Base-by-base conservation (phyloP, 1,140 invertebrate species). In the Protaetia brevitarsis region DNA sequence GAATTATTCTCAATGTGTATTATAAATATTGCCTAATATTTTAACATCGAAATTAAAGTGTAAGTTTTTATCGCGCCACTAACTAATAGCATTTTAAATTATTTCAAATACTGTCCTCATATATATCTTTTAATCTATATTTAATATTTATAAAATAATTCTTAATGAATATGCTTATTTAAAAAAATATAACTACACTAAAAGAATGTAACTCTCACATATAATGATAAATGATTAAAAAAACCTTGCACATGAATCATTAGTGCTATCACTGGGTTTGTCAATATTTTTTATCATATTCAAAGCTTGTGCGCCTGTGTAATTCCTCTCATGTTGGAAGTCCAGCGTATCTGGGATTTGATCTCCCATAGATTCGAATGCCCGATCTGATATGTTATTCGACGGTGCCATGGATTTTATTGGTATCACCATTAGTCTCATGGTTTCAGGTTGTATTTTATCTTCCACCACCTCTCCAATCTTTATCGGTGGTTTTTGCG, bases 281-380 rank as follows among this genome's bases (percentile, higher is more conserved):
- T 27, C 11, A 27, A 31, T 29, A 28, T 59, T 59, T 34, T 72
- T 70, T 13, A 80, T 64, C 28, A 68, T 68, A 19, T 71, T 64
- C 5, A 71, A 64, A 2, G 79, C 80, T 19, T 79, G 57, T 11
- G 66, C 60, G 4, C 80, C 80, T 37, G 41, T 76, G 34, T 72
- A 75, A 21, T 79, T 66, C 62, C 74, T 80, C 45, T 73, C 57
- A 6, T 71, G 63, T 13, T 66, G 68, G 0, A 71, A 79, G 65
- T 82, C 80, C 45, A 82, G 64, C 2, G 73, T 72, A 30, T 75
- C 69, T 0, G 74, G 73, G 8, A 79, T 66, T 8, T 69, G 16
- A 66, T 82, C 81, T 16, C 81, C 80, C 61, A 72, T 64, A 63
- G 78, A 71, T 65, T 80, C 78, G 64, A 77, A 81, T 2, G 77